Evolutionary conservation across 2,888 invertebrate genomes (phyloP), one percentile per base, ranked within the genome.

Genomic region (Apotomis turbidana): DNA sequence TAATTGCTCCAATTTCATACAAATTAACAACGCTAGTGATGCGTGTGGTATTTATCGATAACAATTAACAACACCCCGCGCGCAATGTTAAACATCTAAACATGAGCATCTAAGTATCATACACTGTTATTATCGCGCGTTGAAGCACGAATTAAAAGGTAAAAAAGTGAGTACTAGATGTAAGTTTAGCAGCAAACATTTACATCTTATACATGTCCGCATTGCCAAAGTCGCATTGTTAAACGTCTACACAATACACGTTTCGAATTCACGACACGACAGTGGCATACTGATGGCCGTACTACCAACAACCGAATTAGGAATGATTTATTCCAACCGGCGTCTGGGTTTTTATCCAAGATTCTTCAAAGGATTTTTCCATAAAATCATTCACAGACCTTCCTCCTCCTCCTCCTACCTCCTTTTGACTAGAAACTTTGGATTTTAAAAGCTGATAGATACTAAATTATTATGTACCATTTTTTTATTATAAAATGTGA

Each of bases 221-320:
- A 71, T 72, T 64, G 61, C 68, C 70, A 66, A 70, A 71, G 64
- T 74, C 55, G 71, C 83, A 84, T 85, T 85, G 85, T 84, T 81
- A 75, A 82, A 80, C 79, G 81, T 86, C 81, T 79, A 80, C 84
- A 84, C 81, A 81, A 77, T 80, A 85, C 81, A 89, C 90, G 89
- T 80, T 77, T 68, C 77, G 89, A 90, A 91, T 90, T 78, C 82
- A 81, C 78, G 76, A 70, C 67, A 57, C 68, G 63, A 68, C 46
- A 57, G 62, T 15, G 41, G 68, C 68, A 72, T 72, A 72, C 72
- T 72, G 68, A 72, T 72, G 13, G 61, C 41, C 54, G 15, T 67
- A 67, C 62, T 61, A 63, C 62, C 58, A 57, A 61, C 67, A 51
- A 52, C 63, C 72, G 62, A 68, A 72, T 72, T 72, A 58, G 59